Conservation (phyloP, 2,113 vertebrate genomes). For the Tilapia sparmanii region DNA sequence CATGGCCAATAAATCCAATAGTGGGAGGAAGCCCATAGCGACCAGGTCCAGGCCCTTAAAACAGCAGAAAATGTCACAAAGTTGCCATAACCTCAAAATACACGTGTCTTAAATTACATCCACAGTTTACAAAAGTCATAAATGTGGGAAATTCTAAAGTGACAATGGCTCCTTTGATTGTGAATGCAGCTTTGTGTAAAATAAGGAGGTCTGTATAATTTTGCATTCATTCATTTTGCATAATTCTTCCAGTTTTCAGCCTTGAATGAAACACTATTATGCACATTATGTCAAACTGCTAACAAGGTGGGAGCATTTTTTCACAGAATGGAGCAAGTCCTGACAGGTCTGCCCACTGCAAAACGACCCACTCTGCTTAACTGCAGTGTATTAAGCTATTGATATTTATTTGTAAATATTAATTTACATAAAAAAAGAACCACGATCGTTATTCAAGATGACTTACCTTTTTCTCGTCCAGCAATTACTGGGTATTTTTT, state of each 20-base stretch:
- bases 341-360: conserved; percentile 9
- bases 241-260: background rate
- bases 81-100: background rate
- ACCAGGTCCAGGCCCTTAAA: conserved; percentile 75
- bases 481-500: conserved; percentile 63
- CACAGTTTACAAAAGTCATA: background rate
- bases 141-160: background rate
- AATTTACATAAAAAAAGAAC: background rate
- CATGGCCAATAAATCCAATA: conserved; percentile 74
- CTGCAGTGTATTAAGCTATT: background rate
- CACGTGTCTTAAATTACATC: background rate
- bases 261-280: background rate
- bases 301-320: conserved; percentile 13
- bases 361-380: background rate
- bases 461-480: conserved; percentile 66
- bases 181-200: background rate
- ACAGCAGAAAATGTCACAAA: background rate
- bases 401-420: background rate
- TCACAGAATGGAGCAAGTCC: conserved; percentile 3
- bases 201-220: background rate
- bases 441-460: background rate
- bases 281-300: background rate
- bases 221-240: too few species aligned
- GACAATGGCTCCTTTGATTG: background rate
- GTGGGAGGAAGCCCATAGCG: conserved; percentile 75